These are phyloP conservation scores for Marcusenius ussheri DNA, from an alignment of 2,113 vertebrate species.

Conservation along the genomic window DNA sequence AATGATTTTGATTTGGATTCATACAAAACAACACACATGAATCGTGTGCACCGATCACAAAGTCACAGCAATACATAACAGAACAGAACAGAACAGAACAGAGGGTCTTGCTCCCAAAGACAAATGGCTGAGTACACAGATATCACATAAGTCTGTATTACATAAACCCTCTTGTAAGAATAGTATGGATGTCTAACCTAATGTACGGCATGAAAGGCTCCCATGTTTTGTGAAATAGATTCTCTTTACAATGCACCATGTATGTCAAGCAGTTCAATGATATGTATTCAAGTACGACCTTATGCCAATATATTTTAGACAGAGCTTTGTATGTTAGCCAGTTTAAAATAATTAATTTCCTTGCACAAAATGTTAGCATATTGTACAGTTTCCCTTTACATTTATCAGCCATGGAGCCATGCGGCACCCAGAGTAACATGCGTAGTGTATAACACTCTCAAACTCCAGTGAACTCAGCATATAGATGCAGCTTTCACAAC, in stretches of 20 bases:
- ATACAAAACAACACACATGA: not conserved
- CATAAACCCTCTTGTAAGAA: not conserved
- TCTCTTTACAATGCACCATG: not conserved
- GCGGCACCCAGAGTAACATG: not conserved
- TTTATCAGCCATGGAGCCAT: not conserved
- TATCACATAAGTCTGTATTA: not conserved
- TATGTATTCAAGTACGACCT: not conserved
- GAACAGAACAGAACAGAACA: not conserved
- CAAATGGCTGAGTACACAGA: not conserved
- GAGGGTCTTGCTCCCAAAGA: not conserved
- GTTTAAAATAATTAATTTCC: not conserved
- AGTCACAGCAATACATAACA: not conserved
- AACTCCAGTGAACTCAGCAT: not conserved
- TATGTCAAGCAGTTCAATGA: not conserved
- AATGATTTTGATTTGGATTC: not conserved
- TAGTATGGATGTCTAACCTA: not conserved
- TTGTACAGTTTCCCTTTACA: not conserved
- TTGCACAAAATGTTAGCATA: not conserved
- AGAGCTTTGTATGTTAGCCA: not conserved
- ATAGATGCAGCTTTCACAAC: not conserved
- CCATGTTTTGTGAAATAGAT: not conserved
- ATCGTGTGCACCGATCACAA: not conserved
- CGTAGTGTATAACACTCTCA: not conserved
- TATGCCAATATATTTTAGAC: not conserved
- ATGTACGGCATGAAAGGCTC: not conserved